phyloP scores from a whole-genome alignment of 2,113 vertebrate genomes.

The Periophthalmus modestus region DNA sequence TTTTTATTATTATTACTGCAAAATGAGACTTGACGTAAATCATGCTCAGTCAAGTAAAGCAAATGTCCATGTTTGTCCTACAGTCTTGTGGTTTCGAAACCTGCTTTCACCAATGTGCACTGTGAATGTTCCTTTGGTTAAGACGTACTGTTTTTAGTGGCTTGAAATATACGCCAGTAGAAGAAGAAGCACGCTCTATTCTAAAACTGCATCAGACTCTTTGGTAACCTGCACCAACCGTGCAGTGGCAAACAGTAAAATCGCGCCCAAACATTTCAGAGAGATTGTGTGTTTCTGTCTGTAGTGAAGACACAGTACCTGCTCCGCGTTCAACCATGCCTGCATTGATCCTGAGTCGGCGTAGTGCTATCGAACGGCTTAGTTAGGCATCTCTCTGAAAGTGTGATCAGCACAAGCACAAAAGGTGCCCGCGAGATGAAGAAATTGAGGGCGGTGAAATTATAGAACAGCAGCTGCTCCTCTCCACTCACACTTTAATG shows the following conservation, averaged over 20 bases:
- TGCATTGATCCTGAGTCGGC: conserved; percentile 64
- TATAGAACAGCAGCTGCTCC: conserved; percentile 13
- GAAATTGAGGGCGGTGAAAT: conserved; percentile 45
- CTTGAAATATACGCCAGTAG: not conserved
- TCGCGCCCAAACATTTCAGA: not conserved
- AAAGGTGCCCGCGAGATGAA: conserved; percentile 18
- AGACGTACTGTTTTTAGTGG: no score
- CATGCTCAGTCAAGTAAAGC: no score
- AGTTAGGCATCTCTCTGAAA: conserved; percentile 48
- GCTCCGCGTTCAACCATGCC: conserved; percentile 29
- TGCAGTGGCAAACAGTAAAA: not conserved
- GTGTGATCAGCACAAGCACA: conserved; percentile 69
- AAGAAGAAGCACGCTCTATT: not conserved
- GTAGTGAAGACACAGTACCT: conserved; percentile 41
- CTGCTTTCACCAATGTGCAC: no score
- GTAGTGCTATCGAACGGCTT: conserved; percentile 55
- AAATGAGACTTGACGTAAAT: no score
- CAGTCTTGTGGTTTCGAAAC: no score
- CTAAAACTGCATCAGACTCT: not conserved
- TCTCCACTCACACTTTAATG: conserved; percentile 66
- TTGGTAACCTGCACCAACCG: not conserved
- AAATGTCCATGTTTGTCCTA: no score
- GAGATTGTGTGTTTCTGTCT: conserved; percentile 16
- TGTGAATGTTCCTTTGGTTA: no score
- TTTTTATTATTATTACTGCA: no score